phyloP scores from a whole-genome alignment of 2,113 vertebrate genomes.

The Malaclemys terrapin region DNA sequence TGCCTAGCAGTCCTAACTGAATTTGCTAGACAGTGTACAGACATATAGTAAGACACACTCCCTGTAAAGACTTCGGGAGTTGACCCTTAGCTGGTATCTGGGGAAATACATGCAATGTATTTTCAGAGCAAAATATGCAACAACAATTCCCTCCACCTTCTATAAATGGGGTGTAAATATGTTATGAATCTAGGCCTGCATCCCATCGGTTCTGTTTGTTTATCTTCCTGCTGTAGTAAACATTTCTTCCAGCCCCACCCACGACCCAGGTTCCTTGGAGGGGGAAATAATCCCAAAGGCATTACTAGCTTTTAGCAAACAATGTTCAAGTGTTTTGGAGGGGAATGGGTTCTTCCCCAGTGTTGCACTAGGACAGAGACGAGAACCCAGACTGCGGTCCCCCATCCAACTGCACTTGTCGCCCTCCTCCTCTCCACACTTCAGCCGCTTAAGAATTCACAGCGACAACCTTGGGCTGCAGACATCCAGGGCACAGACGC shows the following conservation, averaged over 20 bases:
- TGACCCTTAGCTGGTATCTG: not conserved
- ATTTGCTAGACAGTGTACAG: not conserved
- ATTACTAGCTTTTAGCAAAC: not conserved
- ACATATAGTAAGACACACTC: not conserved
- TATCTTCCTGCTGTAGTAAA: conserved; percentile 30
- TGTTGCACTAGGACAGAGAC: not conserved
- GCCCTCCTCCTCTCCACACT: not conserved
- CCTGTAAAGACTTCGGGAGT: not conserved
- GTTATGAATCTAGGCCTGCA: conserved; percentile 56
- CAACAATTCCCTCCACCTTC: conserved; percentile 42
- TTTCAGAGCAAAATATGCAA: conserved; percentile 52
- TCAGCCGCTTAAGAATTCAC: not conserved
- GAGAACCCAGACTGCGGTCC: not conserved
- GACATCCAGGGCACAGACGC: not conserved
- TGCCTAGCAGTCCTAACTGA: not conserved
- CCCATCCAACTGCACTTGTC: not conserved
- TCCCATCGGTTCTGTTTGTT: not conserved
- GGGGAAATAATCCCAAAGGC: conserved; percentile 7
- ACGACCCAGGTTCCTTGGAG: conserved; percentile 44
- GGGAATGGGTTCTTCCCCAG: not conserved
- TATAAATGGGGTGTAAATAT: conserved; percentile 55
- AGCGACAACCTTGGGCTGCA: not conserved
- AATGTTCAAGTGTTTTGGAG: not conserved
- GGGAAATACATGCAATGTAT: conserved; percentile 13
- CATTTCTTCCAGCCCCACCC: conserved; percentile 28